Percentiles rank a stretch among this genome's conserved stretches.
phyloP scores from a whole-genome alignment of 2,888 invertebrate genomes.

The Pantelozetes paolii region DNA sequence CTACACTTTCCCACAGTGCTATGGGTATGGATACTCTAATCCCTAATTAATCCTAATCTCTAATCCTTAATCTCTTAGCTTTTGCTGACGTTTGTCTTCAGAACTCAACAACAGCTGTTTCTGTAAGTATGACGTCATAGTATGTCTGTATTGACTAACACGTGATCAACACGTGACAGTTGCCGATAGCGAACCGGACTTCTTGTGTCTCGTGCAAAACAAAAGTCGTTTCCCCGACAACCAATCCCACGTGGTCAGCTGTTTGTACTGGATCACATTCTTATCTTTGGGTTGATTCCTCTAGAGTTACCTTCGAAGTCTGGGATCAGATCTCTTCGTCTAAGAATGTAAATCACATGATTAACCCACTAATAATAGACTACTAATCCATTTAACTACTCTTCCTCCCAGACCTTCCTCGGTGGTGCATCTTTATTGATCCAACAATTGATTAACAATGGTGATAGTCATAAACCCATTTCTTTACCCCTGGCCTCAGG shows the following conservation, averaged over 20 bases:
- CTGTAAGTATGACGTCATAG: constrained; percentile 19
- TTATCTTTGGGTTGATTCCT: background rate
- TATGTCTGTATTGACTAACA: background rate
- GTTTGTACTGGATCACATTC: constrained; percentile 32
- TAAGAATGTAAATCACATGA: too few species aligned
- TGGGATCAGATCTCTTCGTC: constrained; percentile 30
- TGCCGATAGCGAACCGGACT: constrained; percentile 31
- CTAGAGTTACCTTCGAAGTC: constrained; percentile 32
- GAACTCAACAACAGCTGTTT: constrained; percentile 9
- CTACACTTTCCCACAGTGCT: background rate
- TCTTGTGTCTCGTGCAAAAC: constrained; percentile 9
- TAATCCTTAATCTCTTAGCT: background rate
- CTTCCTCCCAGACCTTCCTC: background rate
- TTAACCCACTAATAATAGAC: too few species aligned
- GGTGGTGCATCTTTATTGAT: constrained; percentile 27
- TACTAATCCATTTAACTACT: too few species aligned
- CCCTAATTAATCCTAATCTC: background rate
- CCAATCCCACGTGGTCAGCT: constrained; percentile 1
- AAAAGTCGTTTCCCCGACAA: background rate
- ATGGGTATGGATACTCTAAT: background rate
- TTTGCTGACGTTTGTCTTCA: constrained; percentile 35
- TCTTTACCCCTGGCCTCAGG: constrained; percentile 4
- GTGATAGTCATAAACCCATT: constrained; percentile 24
- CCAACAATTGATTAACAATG: constrained; percentile 21
- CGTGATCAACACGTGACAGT: background rate